These are phyloP conservation scores for Congeria kusceri DNA, from an alignment of 2,888 invertebrate genomes.

Conservation along the genomic window DNA sequence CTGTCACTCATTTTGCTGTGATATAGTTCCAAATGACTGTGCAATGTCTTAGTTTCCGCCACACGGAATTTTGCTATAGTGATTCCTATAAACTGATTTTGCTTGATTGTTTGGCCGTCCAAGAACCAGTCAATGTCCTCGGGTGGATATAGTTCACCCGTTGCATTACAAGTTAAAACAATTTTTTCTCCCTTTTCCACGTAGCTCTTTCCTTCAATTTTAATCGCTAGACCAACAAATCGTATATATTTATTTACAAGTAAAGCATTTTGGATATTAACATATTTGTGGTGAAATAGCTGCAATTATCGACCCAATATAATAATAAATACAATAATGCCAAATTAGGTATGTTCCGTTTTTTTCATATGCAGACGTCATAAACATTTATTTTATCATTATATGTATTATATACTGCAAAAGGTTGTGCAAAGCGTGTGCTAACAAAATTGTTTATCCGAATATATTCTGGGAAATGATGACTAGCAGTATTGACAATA, in stretches of 20 bases:
- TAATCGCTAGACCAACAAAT: conserved; percentile 58
- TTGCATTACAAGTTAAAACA: conserved; percentile 60
- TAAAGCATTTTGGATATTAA: too few species aligned
- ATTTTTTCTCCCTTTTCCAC: conserved; percentile 62
- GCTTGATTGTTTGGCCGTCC: conserved; percentile 60
- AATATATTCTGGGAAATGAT: too few species aligned
- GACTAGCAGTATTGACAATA: too few species aligned
- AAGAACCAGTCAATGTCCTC: conserved; percentile 66
- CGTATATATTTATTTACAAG: neutral
- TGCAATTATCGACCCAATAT: too few species aligned
- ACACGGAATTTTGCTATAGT: conserved; percentile 54
- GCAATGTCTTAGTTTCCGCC: conserved; percentile 56
- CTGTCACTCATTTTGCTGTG: conserved; percentile 56
- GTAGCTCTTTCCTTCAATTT: conserved; percentile 50
- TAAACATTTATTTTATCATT: too few species aligned
- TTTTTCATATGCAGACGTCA: too few species aligned
- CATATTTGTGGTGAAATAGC: too few species aligned
- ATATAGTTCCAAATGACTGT: conserved; percentile 60
- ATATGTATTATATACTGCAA: too few species aligned
- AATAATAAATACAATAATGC: too few species aligned
- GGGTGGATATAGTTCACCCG: conserved; percentile 53
- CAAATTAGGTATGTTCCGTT: too few species aligned
- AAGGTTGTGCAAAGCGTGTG: too few species aligned
- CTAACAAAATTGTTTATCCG: too few species aligned
- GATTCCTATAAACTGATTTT: conserved; percentile 44